Evolutionary conservation across 2,888 invertebrate genomes (phyloP), one percentile per base, ranked within the genome.

Genomic region (Strigamia transsilvanica): DNA sequence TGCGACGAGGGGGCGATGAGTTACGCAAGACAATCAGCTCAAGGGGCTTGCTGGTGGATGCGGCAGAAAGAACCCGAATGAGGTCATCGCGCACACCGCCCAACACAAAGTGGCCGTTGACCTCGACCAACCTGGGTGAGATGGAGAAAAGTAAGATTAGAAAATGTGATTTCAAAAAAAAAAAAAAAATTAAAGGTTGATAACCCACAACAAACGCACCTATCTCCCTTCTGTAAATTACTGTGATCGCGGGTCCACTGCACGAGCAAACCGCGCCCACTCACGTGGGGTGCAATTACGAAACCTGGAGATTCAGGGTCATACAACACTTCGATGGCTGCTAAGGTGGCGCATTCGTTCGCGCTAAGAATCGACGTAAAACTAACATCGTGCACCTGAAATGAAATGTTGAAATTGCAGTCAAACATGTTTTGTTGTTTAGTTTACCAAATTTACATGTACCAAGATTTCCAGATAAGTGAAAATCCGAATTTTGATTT

Each of bases 181-280:
- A 27, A 82, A 41, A 42, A 56, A 38, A 83, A 21, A 21, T 34
- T 34, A 77, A 51, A 79, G 38, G 42, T 42, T 38, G 41, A 77
- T 42, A 79, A 42, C 80, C 84, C 83, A 92, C n/a, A n/a, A n/a
- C n/a, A n/a, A n/a, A n/a, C n/a, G n/a, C n/a, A n/a, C 93, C 92
- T 91, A 89, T 96, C 96, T 51, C 94, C 94, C 85, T 93, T 91
- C 85, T 91, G 91, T 79, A 96, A 89, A 2, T 92, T 92, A 61
- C 93, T 91, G 85, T 93, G 93, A 85, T 95, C 95, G 6, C 93
- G 90, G 0, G 94, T 92, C 95, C 96, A 95, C 85, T 95, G 94
- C 56, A 96, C 91, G 87, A 91, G 78, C 83, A 85, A 15, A 82
- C 85, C 77, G 78, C 41, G 91, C 91, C 80, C 90, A 89, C 82